Conservation (phyloP, 2,888 invertebrate species). For the Dryocosmus kuriphilus region DNA sequence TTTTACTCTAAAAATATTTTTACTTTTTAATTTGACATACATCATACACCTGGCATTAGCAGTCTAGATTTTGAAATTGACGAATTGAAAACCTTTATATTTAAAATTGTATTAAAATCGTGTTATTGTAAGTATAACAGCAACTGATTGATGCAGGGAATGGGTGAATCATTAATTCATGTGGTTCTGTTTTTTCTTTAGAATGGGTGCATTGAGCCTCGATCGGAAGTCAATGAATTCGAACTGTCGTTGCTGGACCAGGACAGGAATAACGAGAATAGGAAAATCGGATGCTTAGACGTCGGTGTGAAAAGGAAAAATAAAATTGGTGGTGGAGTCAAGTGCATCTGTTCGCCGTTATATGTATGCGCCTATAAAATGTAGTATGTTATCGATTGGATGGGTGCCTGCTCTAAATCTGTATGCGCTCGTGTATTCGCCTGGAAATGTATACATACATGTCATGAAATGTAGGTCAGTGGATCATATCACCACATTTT, state of each 20-base stretch:
- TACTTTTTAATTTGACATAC: no score
- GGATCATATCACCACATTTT: conserved; percentile 68
- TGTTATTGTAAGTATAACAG: no score
- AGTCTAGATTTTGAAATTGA: no score
- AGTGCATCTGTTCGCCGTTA: conserved; percentile 45
- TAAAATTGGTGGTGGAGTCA: conserved; percentile 42
- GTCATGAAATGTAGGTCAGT: conserved; percentile 73
- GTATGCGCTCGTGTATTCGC: conserved; percentile 68
- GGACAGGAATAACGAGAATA: conserved; percentile 30
- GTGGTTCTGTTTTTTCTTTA: no score
- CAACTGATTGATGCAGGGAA: no score
- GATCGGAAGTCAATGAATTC: conserved; percentile 18
- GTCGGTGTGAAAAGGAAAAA: conserved; percentile 14
- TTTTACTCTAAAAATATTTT: no score
- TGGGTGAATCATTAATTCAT: no score
- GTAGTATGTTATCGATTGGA: conserved; percentile 73
- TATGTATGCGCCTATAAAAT: conserved; percentile 66
- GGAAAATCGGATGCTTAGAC: conserved; percentile 29
- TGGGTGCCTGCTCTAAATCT: conserved; percentile 72
- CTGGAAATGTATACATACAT: conserved; percentile 64
- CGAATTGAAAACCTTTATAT: no score
- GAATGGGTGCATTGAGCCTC: background rate
- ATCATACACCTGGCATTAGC: no score
- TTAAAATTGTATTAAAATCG: no score
- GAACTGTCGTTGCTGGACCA: background rate